Evolutionary conservation across 2,888 invertebrate species (phyloP), one percentile per base, ranked within the genome.

Genomic region (Stictocephala bisonia): DNA sequence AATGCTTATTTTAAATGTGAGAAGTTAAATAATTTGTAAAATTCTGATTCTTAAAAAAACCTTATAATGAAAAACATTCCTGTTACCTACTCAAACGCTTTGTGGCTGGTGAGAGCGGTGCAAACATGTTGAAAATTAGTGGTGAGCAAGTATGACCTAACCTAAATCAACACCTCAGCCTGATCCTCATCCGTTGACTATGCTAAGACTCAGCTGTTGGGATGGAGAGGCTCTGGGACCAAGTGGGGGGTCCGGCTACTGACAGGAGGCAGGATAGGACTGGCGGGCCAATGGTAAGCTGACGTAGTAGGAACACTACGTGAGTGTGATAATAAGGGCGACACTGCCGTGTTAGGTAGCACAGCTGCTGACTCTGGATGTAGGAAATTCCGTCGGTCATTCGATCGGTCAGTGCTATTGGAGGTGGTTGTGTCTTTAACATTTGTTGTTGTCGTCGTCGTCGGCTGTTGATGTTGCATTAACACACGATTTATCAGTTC

Each of bases 281-380:
- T 78, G 66, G 79, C 77, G 7, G 80, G 79, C 80, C 80, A 80
- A 66, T 80, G 80, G 74, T 80, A 79, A 24, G 79, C 78, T n/a
- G 77, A 76, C 4, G 79, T 79, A 0, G 80, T 79, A 2, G 80
- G 80, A 13, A 80, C 79, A 68, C 81, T 80, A 31, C 79, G 75
- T 24, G 80, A 80, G 51, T 80, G 80, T 9, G 79, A 77, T 50
- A 79, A 76, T 53, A 79, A 72, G n/a, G 79, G 78, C 72, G 77
- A 75, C 76, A 71, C 6, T 7, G 51, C 73, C 76, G 74, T 22
- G 76, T 70, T 13, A 41, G 44, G 1, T 20, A n/a, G 78, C 81
- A 81, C 86, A 58, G 92, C 94, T 76, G 95, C 94, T 75, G 94
- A 91, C 83, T 95, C 95, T 56, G 95, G 95, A 85, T 95, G 95